Base-by-base conservation (phyloP, 1,140 invertebrate genomes). In the Leptinotarsa texana region DNA sequence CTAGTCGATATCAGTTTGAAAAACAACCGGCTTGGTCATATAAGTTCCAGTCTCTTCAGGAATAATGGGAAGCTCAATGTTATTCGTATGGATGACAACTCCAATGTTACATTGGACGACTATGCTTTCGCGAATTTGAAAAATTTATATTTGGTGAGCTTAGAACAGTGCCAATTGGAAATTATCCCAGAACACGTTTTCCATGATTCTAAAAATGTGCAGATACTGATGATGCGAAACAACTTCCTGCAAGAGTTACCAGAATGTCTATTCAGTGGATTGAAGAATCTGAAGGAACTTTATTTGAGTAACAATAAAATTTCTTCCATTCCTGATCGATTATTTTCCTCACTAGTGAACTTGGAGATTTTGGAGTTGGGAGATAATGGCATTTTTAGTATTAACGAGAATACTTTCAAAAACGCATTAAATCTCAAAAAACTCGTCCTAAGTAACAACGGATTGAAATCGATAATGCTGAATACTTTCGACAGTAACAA, bases 1-100 rank as follows among this genome's bases (percentile, higher is more conserved):
- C 17, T 80, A 65, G 6, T 24, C 17, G 33, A 27, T 2, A 69
- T 80, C 0, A 47, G 51, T 48, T 74, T 57, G 74, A 72, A 62
- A 48, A 66, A 15, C 63, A 71, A 71, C 72, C 62, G 5, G 5
- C 15, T 22, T 62, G 57, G 57, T 49, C 78, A 68, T 13, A 18
- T 65, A 65, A 33, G 63, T 65, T 33, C 63, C 13, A 13, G 13
- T 3, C 21, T 65, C 4, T 65, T 65, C 21, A 22, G 0, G 13
- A 65, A 65, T 27, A 22, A 65, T 65, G 4, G 4, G n/a, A 65
- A 65, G 13, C 27, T 65, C 17, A n/a, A 21, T 22, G 2, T 4
- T 65, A 65, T 65, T 33, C 63, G 22, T 13, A 3, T 65, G 4
- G 63, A 65, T 65, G 13, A 15, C 21, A 22, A 65, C 13, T 2